Conservation (phyloP, 1,140 invertebrate genomes). For the Heliothis virescens region DNA sequence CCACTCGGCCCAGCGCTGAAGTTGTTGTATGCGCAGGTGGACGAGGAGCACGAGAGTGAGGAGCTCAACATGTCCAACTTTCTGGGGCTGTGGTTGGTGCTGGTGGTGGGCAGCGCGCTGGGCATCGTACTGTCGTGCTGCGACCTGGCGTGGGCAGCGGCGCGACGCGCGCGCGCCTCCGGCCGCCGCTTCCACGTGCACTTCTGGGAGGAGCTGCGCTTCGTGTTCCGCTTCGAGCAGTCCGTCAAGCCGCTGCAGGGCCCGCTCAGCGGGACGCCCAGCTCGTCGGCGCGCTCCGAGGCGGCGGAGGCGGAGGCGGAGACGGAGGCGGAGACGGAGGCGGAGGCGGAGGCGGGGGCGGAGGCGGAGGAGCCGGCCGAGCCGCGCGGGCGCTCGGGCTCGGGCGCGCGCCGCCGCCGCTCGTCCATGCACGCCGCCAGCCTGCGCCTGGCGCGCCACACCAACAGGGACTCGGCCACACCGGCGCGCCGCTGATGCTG, state of each 20-base stretch:
- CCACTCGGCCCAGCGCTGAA: too few relatives aligned
- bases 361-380: conserved; percentile 17
- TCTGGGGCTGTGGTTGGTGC: conserved; percentile 96
- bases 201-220: conserved; percentile 71
- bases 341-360: conserved; percentile 14
- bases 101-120: conserved; percentile 88
- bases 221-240: conserved; percentile 77
- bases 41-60: conserved; percentile 63
- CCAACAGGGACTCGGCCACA: conserved; percentile 50
- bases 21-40: conserved; percentile 55
- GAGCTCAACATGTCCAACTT: conserved; percentile 94
- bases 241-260: conserved; percentile 71
- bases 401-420: conserved; percentile 64
- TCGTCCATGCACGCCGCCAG: conserved; percentile 78
- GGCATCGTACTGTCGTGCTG: conserved; percentile 75
- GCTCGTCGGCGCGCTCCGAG: conserved; percentile 22
- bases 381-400: conserved; percentile 52
- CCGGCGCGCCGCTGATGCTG: conserved; percentile 23
- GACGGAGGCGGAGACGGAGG: conserved; percentile 25
- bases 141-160: conserved; percentile 74
- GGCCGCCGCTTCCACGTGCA: conserved; percentile 56
- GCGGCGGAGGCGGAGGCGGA: conserved; percentile 6
- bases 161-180: conserved; percentile 60
- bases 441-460: conserved; percentile 69
- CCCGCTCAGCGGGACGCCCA: conserved; percentile 35